Evolutionary conservation across 2,113 vertebrate genomes (phyloP), one percentile per base, ranked within the genome.

Genomic region (Promerops cafer): DNA sequence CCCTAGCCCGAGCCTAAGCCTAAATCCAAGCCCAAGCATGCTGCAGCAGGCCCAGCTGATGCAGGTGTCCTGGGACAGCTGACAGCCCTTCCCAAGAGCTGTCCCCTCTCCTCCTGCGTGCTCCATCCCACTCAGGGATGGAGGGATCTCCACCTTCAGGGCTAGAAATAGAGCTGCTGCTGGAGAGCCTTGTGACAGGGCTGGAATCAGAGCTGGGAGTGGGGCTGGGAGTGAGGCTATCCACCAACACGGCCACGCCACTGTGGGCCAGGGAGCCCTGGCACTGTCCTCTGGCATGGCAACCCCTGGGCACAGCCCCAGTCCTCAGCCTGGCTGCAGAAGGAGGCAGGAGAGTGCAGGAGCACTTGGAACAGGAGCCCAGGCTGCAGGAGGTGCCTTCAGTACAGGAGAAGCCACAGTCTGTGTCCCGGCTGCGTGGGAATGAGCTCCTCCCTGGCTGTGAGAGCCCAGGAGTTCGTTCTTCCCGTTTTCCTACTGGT

Each of bases 1-100:
- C 54, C n/a, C 0, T 0, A 79, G 23, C 53, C n/a, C 1, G 1
- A 78, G 26, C 56, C 28, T 2, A 9, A 85, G 2, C 3, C 39
- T 4, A 5, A 69, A 15, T 18, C n/a, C 8, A 35, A 76, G 3
- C 18, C 49, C 11, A 5, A 61, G 70, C 79, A 0, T 54, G 88
- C 68, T 69, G 76, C 52, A 64, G 90, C 95, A 83, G 47, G 89
- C 79, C 64, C 59, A 45, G 64, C 14, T 49, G 44, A 39, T 49
- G 54, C 72, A 27, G 15, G 1, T 40, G 39, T 39, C 35, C 54
- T 0, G 0, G 85, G 39, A 69, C 68, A 94, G 37, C 59, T 18
- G 49, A 64, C 3, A 11, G 35, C 64, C 42, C 47, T n/a, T 63
- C 35, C 40, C 4, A 6, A 40, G 71, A 42, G 59, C 28, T 39